Conservation (phyloP, 1,140 invertebrate genomes). For the Megalonaias nervosa region DNA sequence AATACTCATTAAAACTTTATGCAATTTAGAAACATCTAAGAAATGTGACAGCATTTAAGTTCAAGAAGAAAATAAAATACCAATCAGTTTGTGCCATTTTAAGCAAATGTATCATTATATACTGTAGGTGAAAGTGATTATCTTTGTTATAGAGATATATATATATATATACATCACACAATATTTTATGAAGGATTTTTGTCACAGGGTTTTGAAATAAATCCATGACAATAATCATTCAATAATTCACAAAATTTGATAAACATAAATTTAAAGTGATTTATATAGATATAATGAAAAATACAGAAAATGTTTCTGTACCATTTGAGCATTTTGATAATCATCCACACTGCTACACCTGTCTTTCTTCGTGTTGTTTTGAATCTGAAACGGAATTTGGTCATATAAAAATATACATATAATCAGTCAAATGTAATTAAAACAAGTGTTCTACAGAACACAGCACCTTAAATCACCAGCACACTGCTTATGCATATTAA, state of each 20-base stretch:
- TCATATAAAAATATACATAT: neutral
- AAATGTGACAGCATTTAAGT: too few relatives aligned
- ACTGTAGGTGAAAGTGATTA: too few relatives aligned
- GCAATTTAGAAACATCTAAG: too few relatives aligned
- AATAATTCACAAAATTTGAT: conserved; percentile 1
- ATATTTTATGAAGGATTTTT: too few relatives aligned
- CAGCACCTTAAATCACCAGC: neutral
- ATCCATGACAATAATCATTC: neutral
- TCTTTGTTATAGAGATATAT: too few relatives aligned
- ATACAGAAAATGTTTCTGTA: conserved; percentile 21
- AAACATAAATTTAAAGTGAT: neutral
- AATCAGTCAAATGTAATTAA: neutral
- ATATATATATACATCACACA: too few relatives aligned
- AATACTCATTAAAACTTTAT: too few relatives aligned
- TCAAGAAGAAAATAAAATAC: too few relatives aligned
- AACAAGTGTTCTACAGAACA: neutral
- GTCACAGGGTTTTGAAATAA: too few relatives aligned
- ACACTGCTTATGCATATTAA: neutral
- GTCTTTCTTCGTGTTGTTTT: conserved; percentile 37
- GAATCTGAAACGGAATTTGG: conserved; percentile 31
- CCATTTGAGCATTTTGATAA: conserved; percentile 57
- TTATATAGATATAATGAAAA: neutral
- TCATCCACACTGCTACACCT: conserved; percentile 48
- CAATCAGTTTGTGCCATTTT: too few relatives aligned
- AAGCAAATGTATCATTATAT: too few relatives aligned